phyloP scores from a whole-genome alignment of 2,797 vertebrate genomes.

The Trichosurus vulpecula region DNA sequence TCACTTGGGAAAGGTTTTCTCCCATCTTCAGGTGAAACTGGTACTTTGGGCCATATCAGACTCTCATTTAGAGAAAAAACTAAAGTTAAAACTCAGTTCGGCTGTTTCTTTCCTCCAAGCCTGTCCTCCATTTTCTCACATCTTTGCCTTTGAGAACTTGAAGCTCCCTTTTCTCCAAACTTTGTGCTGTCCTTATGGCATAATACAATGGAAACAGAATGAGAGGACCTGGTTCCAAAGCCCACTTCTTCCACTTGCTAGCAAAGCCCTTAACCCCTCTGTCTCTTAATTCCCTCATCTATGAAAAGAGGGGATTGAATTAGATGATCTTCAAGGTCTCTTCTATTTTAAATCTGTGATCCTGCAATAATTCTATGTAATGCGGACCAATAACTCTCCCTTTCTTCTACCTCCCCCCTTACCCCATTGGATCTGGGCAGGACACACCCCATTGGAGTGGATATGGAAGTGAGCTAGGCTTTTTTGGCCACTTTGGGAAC shows the following conservation, averaged over 20 bases:
- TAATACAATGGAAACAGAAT: neutral
- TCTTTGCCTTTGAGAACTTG: no score
- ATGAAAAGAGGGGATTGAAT: neutral
- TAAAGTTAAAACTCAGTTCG: no score
- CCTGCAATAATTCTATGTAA: neutral
- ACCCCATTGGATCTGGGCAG: neutral
- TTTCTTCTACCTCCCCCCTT: neutral
- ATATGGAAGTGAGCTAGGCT: no score
- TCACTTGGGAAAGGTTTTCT: no score
- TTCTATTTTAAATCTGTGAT: neutral
- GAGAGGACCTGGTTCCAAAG: neutral
- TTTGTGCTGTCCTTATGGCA: neutral
- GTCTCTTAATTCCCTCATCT: neutral
- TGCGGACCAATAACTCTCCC: no score
- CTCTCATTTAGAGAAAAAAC: no score
- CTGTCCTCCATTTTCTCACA: no score
- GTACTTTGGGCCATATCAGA: no score
- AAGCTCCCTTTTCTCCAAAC: neutral
- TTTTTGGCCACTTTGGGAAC: no score
- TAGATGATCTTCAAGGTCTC: neutral
- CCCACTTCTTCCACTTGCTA: neutral
- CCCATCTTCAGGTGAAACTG: no score
- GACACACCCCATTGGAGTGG: no score
- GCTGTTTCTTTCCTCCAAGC: neutral
- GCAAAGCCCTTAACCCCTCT: no score